Evolutionary conservation across 2,797 vertebrate genomes (phyloP).

Genomic region (Gouania willdenowi): DNA sequence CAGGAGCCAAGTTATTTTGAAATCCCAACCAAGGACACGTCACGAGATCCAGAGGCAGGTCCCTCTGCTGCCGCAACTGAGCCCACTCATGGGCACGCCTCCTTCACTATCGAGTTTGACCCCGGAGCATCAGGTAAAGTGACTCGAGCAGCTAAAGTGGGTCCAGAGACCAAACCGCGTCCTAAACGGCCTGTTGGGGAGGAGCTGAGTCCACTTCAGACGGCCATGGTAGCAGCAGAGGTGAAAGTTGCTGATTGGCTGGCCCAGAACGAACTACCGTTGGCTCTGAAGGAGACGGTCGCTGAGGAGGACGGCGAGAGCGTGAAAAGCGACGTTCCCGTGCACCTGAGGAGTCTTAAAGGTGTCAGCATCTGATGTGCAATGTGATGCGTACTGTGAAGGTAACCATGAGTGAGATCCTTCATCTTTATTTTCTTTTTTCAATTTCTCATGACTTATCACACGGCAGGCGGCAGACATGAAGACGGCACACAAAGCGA

Average conservation of each 20-base stretch:
- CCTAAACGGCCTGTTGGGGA: slow-evolving; percentile 82
- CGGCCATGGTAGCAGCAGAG: slow-evolving; percentile 92
- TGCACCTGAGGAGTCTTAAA: slow-evolving; percentile 92
- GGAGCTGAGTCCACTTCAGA: slow-evolving; percentile 89
- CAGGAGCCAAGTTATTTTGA: slow-evolving; percentile 96
- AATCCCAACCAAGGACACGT: slow-evolving; percentile 88
- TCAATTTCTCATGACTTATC: too few relatives aligned
- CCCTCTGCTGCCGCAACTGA: slow-evolving; percentile 67
- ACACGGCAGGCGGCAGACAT: slow-evolving; percentile 85
- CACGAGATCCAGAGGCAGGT: too few relatives aligned
- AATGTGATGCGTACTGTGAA: not conserved
- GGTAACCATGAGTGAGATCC: too few relatives aligned
- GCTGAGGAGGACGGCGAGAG: slow-evolving; percentile 92
- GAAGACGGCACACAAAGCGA: slow-evolving; percentile 96
- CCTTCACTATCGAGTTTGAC: slow-evolving; percentile 96
- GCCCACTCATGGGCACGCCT: slow-evolving; percentile 80
- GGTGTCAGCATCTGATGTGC: slow-evolving; percentile 63
- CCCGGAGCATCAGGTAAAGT: slow-evolving; percentile 83
- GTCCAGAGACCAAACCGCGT: slow-evolving; percentile 84
- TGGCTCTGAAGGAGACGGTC: slow-evolving; percentile 84
- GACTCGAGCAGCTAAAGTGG: slow-evolving; percentile 81
- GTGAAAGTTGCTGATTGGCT: slow-evolving; percentile 97
- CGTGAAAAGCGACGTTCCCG: slow-evolving; percentile 93
- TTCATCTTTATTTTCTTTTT: too few relatives aligned
- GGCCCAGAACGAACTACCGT: slow-evolving; percentile 92